Conservation (phyloP, 2,888 invertebrate genomes). For the Mellilla xanthometata region DNA sequence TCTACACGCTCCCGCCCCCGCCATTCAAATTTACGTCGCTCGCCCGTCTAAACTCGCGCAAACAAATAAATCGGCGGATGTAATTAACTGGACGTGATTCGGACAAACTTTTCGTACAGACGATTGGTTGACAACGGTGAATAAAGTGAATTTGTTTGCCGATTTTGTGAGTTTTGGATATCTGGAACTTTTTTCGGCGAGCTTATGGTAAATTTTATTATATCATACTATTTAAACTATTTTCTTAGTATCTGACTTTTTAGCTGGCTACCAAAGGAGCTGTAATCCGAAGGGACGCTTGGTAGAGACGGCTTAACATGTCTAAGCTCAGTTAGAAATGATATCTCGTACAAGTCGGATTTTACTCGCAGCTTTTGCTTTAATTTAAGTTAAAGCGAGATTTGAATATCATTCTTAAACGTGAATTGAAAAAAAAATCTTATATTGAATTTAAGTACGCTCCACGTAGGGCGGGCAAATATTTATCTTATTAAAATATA, state of each 20-base stretch:
- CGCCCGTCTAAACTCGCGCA: slow-evolving; percentile 58
- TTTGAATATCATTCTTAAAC: background rate
- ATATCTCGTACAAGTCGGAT: slow-evolving; percentile 13
- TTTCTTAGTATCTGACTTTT: background rate
- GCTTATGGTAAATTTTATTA: slow-evolving; percentile 35
- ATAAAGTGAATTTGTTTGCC: slow-evolving; percentile 51
- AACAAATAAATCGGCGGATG: slow-evolving; percentile 49
- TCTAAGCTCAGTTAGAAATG: background rate
- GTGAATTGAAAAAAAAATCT: background rate
- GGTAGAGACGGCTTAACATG: background rate
- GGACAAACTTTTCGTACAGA: slow-evolving; percentile 39
- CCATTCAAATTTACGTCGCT: slow-evolving; percentile 63
- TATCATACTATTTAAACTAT: background rate
- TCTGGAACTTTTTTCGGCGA: slow-evolving; percentile 44
- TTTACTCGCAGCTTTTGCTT: slow-evolving; percentile 2
- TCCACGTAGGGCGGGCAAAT: no score
- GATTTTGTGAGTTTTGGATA: slow-evolving; percentile 40
- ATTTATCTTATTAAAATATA: no score
- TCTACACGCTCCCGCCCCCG: slow-evolving; percentile 33
- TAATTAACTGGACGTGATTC: slow-evolving; percentile 44
- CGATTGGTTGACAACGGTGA: slow-evolving; percentile 31
- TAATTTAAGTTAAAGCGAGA: slow-evolving; percentile 12
- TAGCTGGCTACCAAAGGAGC: no score
- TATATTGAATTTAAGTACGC: no score
- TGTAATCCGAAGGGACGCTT: background rate